Percentiles rank a stretch among this genome's conserved stretches.
Evolutionary conservation across 2,888 invertebrate genomes (phyloP).

Genomic region (Leptinotarsa haldemani): DNA sequence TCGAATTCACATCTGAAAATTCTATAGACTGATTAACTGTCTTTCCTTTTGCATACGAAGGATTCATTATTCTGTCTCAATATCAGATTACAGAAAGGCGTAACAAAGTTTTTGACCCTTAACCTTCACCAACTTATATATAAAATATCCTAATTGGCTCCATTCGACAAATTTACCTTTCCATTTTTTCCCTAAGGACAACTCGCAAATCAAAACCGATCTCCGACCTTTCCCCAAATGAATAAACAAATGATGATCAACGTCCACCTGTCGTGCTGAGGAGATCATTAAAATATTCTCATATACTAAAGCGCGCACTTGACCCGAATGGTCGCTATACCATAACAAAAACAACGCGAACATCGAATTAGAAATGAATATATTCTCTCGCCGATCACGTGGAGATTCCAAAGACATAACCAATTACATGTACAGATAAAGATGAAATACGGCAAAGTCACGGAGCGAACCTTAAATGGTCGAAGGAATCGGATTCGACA

Average conservation of each 20-base stretch:
- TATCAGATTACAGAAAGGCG: too few species aligned
- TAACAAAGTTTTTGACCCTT: too few species aligned
- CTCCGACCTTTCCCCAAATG: constrained; percentile 8
- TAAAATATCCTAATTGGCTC: background rate
- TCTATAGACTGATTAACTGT: too few species aligned
- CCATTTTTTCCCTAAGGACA: background rate
- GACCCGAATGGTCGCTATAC: background rate
- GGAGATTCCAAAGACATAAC: background rate
- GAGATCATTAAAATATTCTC: background rate
- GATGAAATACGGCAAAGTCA: background rate
- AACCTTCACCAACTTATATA: too few species aligned
- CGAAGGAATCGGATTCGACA: background rate
- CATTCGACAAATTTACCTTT: background rate
- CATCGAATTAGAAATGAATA: constrained; percentile 1
- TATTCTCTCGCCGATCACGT: background rate
- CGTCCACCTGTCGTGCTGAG: constrained; percentile 1
- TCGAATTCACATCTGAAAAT: too few species aligned
- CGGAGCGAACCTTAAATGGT: background rate
- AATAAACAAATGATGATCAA: constrained; percentile 17
- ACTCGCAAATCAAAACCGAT: background rate
- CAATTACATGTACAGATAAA: background rate
- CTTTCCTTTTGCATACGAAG: too few species aligned
- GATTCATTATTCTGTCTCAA: too few species aligned
- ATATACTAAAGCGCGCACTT: constrained; percentile 4
- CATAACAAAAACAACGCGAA: constrained; percentile 12